Evolutionary conservation across 2,888 invertebrate species (phyloP), one percentile per base, ranked within the genome.

Genomic region (Xiphydria camelus): DNA sequence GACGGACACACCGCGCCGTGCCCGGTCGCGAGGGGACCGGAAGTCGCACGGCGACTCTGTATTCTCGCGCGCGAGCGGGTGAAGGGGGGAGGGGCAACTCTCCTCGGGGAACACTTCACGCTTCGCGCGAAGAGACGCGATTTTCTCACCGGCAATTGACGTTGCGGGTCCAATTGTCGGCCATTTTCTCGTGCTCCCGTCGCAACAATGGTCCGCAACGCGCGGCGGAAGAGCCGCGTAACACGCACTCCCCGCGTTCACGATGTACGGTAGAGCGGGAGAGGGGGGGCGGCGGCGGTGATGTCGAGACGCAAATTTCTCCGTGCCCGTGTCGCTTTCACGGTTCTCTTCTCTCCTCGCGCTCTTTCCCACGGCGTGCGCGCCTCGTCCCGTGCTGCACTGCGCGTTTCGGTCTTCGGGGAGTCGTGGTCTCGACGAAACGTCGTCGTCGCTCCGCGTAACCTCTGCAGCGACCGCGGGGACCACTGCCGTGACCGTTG

Each of bases 81-180:
- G n/a, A n/a, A n/a, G n/a, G n/a, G n/a, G n/a, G n/a, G n/a, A n/a
- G n/a, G n/a, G n/a, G n/a, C n/a, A n/a, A n/a, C n/a, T n/a, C n/a
- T n/a, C n/a, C n/a, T n/a, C n/a, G n/a, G n/a, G n/a, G n/a, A n/a
- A n/a, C n/a, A n/a, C n/a, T n/a, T n/a, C n/a, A n/a, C n/a, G n/a
- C n/a, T n/a, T n/a, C n/a, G n/a, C n/a, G n/a, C n/a, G 21, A 31
- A 21, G 4, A 23, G 36, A 42, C 45, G 21, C 14, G 26, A 33
- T 40, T 29, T 39, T 41, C 72, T 68, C 65, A 75, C 75, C 75
- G 73, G 75, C 75, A 75, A 64, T 60, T 59, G 56, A 73, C 59
- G 57, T 61, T 71, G 55, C 66, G 64, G 53, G 66, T 66, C 71
- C 69, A 71, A 62, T 55, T 68, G 68, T 75, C 75, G 63, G 75